Conservation (phyloP, 2,113 vertebrate genomes). For the Actenoides hombroni region DNA sequence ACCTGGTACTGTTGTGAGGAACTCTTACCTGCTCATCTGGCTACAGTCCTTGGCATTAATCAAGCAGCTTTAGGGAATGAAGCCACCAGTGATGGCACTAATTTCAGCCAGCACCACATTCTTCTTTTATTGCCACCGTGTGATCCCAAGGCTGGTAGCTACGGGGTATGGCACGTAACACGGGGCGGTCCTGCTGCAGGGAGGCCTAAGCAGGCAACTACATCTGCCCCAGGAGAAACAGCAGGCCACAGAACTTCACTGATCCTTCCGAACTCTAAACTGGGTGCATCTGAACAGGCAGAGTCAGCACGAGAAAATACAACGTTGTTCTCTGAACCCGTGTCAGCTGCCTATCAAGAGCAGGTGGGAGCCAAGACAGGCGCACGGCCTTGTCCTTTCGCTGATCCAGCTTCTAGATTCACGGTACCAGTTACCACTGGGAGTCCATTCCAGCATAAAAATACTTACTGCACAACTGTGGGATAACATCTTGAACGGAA, state of each 20-base stretch:
- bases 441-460: no score
- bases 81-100: accelerated
- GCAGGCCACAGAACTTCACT: neutral
- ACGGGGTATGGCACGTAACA: accelerated
- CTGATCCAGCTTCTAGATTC: accelerated
- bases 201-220: neutral
- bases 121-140: no score
- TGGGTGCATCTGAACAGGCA: neutral
- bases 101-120: neutral
- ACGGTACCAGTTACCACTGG: accelerated
- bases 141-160: accelerated
- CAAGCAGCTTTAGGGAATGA: neutral
- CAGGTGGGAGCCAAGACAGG: neutral
- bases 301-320: neutral
- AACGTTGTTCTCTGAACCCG: no score
- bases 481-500: neutral
- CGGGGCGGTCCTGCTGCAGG: neutral
- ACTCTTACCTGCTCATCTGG: accelerated
- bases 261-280: neutral
- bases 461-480: accelerated
- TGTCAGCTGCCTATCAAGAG: neutral
- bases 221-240: no score
- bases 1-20: accelerated
- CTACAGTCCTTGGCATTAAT: no score
- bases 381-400: accelerated